Conservation (phyloP, 92 coral and sea anemone species). For the Nematostella vectensis region DNA sequence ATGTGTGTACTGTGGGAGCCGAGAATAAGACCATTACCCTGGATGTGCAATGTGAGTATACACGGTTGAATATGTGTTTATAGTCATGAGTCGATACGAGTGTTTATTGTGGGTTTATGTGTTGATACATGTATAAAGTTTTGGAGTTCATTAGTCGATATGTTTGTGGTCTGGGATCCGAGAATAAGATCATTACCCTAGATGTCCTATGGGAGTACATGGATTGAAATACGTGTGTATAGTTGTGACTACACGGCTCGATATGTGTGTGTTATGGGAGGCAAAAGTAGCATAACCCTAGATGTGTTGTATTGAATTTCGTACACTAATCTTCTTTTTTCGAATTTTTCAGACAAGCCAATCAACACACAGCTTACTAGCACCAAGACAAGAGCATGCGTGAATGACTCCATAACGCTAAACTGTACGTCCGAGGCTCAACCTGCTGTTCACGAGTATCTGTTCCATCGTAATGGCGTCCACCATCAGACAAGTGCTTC, state of each 20-base stretch:
- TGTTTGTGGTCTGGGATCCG: no score
- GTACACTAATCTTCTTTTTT: background rate
- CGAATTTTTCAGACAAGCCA: conserved; percentile 18
- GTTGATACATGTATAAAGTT: no score
- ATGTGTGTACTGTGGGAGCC: conserved; percentile 24
- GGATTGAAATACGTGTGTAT: no score
- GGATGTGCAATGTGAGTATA: conserved; percentile 36
- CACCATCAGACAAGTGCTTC: conserved; percentile 15
- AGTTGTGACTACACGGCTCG: no score
- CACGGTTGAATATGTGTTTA: background rate
- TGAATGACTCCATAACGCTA: conserved; percentile 10
- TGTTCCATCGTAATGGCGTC: conserved; percentile 19
- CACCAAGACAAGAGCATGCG: conserved; percentile 4
- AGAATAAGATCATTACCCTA: no score
- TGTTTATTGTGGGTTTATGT: background rate
- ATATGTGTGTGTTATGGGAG: no score
- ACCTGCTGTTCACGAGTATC: conserved; percentile 28
- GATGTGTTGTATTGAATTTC: no score
- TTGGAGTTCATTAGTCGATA: no score
- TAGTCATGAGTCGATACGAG: background rate
- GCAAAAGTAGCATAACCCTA: no score
- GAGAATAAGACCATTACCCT: conserved; percentile 18
- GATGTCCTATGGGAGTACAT: no score
- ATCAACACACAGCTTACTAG: conserved; percentile 9
- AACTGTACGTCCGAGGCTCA: conserved; percentile 33